Base-by-base conservation (phyloP, 2,113 vertebrate species). In the Cichladusa arquata region DNA sequence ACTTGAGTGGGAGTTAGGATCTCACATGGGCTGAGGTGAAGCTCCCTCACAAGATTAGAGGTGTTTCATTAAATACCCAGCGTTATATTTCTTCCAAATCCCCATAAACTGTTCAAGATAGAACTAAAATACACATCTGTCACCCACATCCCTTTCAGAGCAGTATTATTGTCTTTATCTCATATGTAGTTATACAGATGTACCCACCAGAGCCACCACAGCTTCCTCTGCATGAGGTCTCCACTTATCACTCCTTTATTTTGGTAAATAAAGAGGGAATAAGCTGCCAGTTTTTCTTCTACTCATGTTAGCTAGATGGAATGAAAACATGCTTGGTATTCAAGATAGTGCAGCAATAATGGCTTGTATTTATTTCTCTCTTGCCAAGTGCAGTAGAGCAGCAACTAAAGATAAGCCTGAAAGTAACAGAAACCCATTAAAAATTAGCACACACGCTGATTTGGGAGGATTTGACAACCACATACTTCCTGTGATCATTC, bases 251-350 rank as follows among this genome's bases (percentile, higher is more conserved):
- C 12, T 71, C 48, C 65, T 85, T 87, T 81, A 42, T 89, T 85
- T 79, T 89, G n/a, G 72, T 61, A 93, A 72, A 90, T 38, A 91
- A 70, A 69, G 25, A 90, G 34, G 9, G 81, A 94, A 81, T 85
- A 81, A 81, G 12, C 36, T 9, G 8, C 42, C 66, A 61, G 20
- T 76, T 89, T 80, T 79, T 93, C 65, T 84, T 81, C 57, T 77
- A 11, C 7, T 81, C 1, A 1, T 64, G 54, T 86, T 85, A 77
- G 76, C 80, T 80, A 70, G 47, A 90, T 88, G 60, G 47, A 91
- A 83, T 70, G 62, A 85, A 93, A 96, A 66, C 47, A 91, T 28
- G 26, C 18, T 70, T 93, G 67, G 38, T 83, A 83, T 95, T 91
- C 79, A 58, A 90, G 76, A 56, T 31, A 88, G 34, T 29, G 9